These are phyloP conservation scores for Zoanthus gigantus DNA, from an alignment of 92 coral and sea anemone species.

Conservation along the genomic window DNA sequence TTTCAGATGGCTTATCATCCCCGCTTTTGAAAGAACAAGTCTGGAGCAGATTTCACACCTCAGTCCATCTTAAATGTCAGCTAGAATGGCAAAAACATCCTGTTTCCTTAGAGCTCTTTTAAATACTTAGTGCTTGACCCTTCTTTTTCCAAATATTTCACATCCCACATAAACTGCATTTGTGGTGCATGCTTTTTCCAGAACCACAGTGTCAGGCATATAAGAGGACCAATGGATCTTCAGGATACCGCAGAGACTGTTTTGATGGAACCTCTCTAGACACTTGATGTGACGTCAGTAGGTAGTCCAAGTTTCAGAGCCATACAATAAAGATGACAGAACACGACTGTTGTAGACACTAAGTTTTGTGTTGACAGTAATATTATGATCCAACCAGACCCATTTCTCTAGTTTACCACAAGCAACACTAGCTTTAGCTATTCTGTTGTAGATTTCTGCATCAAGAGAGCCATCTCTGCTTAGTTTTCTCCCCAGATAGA, in stretches of 20 bases:
- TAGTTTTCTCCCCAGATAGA: conserved; percentile 54
- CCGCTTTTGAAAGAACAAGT: too few species aligned
- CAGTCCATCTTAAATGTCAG: too few species aligned
- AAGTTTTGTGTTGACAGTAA: conserved; percentile 34
- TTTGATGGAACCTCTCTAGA: conserved; percentile 50
- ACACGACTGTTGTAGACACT: conserved; percentile 44
- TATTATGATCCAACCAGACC: conserved; percentile 41
- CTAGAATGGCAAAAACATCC: too few species aligned
- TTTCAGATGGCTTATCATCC: too few species aligned
- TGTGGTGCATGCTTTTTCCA: conserved; percentile 4
- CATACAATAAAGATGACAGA: conserved; percentile 39
- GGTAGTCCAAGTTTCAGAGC: conserved; percentile 53
- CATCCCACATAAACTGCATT: neutral
- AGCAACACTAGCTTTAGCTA: conserved; percentile 45
- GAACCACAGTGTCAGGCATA: conserved; percentile 48
- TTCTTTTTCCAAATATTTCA: too few species aligned
- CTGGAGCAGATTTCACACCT: too few species aligned
- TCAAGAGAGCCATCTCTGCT: conserved; percentile 38
- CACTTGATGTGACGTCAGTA: conserved; percentile 15
- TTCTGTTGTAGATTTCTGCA: conserved; percentile 15
- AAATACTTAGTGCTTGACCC: too few species aligned
- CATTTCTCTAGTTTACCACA: conserved; percentile 49
- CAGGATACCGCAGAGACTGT: conserved; percentile 33
- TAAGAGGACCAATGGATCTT: conserved; percentile 9
- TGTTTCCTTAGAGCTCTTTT: too few species aligned